phyloP scores from a whole-genome alignment of 37 sponge, comb jelly and placozoan species.

The Dysidea cf. avara region DNA sequence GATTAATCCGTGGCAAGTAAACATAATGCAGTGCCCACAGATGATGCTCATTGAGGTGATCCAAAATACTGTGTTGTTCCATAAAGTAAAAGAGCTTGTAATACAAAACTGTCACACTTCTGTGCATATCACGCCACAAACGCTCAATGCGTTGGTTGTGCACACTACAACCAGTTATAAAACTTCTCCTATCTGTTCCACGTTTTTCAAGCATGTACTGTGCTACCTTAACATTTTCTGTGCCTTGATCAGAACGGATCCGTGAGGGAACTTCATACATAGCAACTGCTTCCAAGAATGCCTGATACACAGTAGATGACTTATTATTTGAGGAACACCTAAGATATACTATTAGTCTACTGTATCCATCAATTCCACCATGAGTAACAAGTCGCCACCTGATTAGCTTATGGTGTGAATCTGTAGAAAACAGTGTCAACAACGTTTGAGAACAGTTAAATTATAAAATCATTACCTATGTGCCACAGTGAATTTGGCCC shows the following conservation, averaged over 20 bases:
- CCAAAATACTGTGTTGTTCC: slow-evolving; percentile 6
- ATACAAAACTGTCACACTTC: slow-evolving; percentile 17
- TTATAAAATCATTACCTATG: slow-evolving; percentile 5
- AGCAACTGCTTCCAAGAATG: not conserved
- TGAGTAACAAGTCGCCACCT: no score
- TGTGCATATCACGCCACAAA: slow-evolving; percentile 1
- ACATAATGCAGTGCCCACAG: slow-evolving; percentile 7
- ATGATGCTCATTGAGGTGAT: slow-evolving; percentile 8
- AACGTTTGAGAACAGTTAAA: no score
- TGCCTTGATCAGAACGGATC: slow-evolving; percentile 6
- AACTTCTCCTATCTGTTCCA: slow-evolving; percentile 4
- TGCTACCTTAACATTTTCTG: slow-evolving; percentile 9
- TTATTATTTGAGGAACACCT: no score
- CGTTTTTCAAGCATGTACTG: slow-evolving; percentile 5
- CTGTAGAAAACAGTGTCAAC: not conserved
- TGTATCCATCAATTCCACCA: no score
- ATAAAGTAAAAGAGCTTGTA: slow-evolving; percentile 18
- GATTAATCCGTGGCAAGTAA: slow-evolving; percentile 7
- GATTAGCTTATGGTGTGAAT: no score
- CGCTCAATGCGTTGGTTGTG: slow-evolving; percentile 30
- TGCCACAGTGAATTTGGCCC: slow-evolving; percentile 27
- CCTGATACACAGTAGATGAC: no score
- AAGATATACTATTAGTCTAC: no score
- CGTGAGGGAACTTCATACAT: no score
- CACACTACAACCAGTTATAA: slow-evolving; percentile 19